Evolutionary conservation across 2,888 invertebrate species (phyloP), one percentile per base, ranked within the genome.

Genomic region (Metacarcinus magister): DNA sequence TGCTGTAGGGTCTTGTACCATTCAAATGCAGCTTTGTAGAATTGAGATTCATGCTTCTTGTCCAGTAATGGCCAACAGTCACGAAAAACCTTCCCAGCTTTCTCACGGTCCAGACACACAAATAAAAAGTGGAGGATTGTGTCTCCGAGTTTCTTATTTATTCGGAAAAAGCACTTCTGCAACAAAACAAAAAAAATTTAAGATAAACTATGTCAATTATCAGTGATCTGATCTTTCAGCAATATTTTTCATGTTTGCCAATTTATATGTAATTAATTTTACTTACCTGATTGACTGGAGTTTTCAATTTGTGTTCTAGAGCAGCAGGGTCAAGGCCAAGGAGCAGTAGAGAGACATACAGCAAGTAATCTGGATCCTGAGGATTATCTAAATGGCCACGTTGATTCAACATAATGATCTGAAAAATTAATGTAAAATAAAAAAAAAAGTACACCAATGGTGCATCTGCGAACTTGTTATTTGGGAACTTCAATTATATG

Each of bases 31-130:
- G 95, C 95, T 82, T 92, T 97, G 60, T 96, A 94, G 54, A 97
- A 97, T 92, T 96, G 96, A 19, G 95, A 46, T 82, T 96, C 96
- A n/a, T 93, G 94, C n/a, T 95, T 95, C 92, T 95, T 96, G 48
- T 97, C 96, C 87, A 95, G 32, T 13, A 96, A 43, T 13, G 96
- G 96, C 96, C 96, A 97, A 28, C 96, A 96, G 94, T 97, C 96
- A n/a, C 96, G 90, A 89, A 97, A 97, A 23, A 95, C 75, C 39
- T 96, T 95, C 7, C 48, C 44, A n/a, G 96, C 95, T 28, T 94
- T 90, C 48, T 97, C 96, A 87, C 44, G 60, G 87, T 97, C 95
- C 54, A 97, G 95, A 54, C 93, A 93, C 5, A 89, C 43, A 48
- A 96, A 95, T 54, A 97, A 48, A 90, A 96, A 96, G 67, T 96